These are phyloP conservation scores for Neomonachus schauinslandi DNA, from an alignment of 2,113 vertebrate genomes.

Conservation along the genomic window DNA sequence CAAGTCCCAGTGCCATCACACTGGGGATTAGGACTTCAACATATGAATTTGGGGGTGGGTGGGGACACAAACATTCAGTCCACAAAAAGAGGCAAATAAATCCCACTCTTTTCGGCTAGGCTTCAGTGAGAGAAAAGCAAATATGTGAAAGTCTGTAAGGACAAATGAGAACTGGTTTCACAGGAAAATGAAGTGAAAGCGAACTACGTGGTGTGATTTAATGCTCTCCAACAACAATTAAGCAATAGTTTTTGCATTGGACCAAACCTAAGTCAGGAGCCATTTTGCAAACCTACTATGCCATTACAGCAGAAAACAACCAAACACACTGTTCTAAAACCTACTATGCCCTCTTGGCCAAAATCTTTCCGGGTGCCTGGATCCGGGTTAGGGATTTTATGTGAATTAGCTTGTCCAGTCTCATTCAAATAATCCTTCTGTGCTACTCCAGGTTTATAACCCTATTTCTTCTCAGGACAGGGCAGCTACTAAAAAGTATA, in stretches of 20 bases:
- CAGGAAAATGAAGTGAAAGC: neutral
- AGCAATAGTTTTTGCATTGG: neutral
- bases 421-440: neutral
- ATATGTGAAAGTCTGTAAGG: neutral
- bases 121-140: conserved; percentile 33
- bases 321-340: neutral
- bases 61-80: neutral
- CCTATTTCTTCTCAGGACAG: neutral
- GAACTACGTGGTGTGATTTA: neutral
- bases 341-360: neutral
- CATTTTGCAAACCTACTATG: neutral
- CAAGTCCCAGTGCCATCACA: neutral
- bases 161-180: neutral
- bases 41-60: neutral
- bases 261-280: neutral
- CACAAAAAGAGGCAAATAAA: conserved; percentile 23
- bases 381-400: neutral
- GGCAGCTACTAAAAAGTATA: neutral
- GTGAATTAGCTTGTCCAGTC: neutral
- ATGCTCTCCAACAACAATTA: conserved; percentile 9
- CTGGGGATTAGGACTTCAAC: neutral
- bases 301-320: neutral
- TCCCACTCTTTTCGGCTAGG: neutral
- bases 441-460: neutral
- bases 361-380: neutral